These are phyloP conservation scores for Spisula subtruncata DNA, from an alignment of 2,888 invertebrate species.

Conservation along the genomic window DNA sequence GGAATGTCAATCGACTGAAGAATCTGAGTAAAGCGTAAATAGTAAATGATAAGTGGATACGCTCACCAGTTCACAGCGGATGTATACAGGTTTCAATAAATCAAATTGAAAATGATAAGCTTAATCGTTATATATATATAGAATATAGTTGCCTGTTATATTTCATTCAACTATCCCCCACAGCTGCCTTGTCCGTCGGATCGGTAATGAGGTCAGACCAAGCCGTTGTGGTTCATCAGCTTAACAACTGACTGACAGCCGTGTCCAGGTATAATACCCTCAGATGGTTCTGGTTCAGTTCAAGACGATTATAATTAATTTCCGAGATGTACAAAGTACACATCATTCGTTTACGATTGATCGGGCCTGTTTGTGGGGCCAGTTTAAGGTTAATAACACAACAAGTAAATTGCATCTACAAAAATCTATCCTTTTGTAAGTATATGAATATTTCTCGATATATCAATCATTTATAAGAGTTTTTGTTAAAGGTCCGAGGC, in stretches of 20 bases:
- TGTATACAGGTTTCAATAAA: neutral
- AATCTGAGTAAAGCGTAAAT: neutral
- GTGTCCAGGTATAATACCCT: neutral
- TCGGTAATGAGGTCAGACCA: constrained; percentile 11
- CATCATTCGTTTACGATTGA: neutral
- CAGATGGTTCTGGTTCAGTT: neutral
- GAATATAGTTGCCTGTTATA: constrained; percentile 19
- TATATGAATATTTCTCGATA: too few species aligned
- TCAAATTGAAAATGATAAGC: neutral
- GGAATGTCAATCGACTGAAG: neutral
- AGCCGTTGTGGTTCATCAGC: neutral
- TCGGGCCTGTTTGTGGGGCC: neutral
- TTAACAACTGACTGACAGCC: neutral
- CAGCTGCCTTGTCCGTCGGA: constrained; percentile 3
- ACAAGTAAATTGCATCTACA: too few species aligned
- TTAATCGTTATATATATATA: neutral
- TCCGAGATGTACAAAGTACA: neutral
- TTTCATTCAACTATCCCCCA: neutral
- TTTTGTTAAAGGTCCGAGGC: too few species aligned
- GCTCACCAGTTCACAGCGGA: neutral
- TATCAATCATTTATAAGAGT: too few species aligned
- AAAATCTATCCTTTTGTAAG: too few species aligned
- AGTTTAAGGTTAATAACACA: neutral
- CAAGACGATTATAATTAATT: neutral
- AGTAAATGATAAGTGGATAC: neutral